phyloP scores from a whole-genome alignment of 2,888 invertebrate species.

The Tuta absoluta region DNA sequence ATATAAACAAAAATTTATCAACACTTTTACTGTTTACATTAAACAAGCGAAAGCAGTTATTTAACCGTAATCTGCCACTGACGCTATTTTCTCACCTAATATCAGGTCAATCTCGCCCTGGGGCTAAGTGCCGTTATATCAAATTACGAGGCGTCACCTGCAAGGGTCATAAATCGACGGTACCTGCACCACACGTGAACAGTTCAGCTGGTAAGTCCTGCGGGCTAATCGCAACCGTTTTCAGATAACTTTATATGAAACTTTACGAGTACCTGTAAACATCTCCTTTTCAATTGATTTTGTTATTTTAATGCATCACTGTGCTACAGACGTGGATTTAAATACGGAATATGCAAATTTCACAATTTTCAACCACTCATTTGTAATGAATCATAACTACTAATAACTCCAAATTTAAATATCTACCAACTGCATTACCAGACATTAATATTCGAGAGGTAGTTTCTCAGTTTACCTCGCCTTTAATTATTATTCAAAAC shows the following conservation, averaged over 20 bases:
- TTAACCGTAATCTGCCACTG: background rate
- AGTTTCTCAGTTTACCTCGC: background rate
- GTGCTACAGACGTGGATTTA: too few relatives aligned
- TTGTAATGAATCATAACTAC: background rate
- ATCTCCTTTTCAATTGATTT: too few relatives aligned
- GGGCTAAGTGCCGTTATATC: constrained; percentile 23
- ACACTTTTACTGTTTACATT: background rate
- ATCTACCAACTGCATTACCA: constrained; percentile 3
- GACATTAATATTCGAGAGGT: constrained; percentile 1
- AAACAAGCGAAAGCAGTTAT: background rate
- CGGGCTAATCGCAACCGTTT: too few relatives aligned
- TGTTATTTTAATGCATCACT: too few relatives aligned
- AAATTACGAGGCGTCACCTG: constrained; percentile 10
- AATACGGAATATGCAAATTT: too few relatives aligned
- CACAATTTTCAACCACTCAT: too few relatives aligned
- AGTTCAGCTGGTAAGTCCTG: constrained; percentile 11
- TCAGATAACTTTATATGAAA: too few relatives aligned
- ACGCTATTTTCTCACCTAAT: background rate
- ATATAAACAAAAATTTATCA: too few relatives aligned
- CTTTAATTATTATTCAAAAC: constrained; percentile 1
- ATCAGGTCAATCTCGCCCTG: background rate
- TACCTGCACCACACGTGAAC: constrained; percentile 31
- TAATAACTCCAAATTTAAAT: background rate
- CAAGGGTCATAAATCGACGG: constrained; percentile 35
- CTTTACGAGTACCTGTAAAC: too few relatives aligned